A percentile compares a stretch with the other conserved stretches of the same genome.
Conservation (phyloP, 1,140 invertebrate genomes). For the Drosophila tristis region DNA sequence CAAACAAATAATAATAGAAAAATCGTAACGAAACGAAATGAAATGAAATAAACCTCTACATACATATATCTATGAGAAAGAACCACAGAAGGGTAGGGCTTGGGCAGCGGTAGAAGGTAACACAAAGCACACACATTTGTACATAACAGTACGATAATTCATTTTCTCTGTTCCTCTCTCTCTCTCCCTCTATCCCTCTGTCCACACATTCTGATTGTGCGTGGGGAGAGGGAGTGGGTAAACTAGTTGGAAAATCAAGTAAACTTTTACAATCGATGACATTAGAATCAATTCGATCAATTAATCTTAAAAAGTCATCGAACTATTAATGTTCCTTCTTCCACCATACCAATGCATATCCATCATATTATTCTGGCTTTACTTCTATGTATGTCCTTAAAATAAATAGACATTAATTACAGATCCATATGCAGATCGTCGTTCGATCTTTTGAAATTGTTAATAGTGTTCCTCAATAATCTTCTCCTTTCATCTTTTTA, state of each 20-base stretch:
- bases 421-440: background rate
- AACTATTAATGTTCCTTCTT: conserved; percentile 24
- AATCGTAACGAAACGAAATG: conserved; percentile 76
- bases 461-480: too few relatives aligned
- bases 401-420: background rate
- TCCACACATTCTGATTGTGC: conserved; percentile 13
- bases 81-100: background rate
- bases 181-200: conserved; percentile 26
- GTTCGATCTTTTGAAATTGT: too few relatives aligned
- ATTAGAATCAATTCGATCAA: conserved; percentile 31
- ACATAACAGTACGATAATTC: conserved; percentile 51
- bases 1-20: conserved; percentile 80
- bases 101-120: conserved; percentile 24
- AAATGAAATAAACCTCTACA: conserved; percentile 80
- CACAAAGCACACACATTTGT: conserved; percentile 18
- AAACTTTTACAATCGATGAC: conserved; percentile 32
- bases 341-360: background rate
- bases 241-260: conserved; percentile 41
- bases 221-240: conserved; percentile 4
- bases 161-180: conserved; percentile 31
- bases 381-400: too few relatives aligned
- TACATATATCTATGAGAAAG: conserved; percentile 58
- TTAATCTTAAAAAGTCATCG: conserved; percentile 1
- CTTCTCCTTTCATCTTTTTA: too few relatives aligned
- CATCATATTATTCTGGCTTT: too few relatives aligned